Evolutionary conservation across 2,888 invertebrate genomes (phyloP).

Genomic region (Cheilosia variabilis): DNA sequence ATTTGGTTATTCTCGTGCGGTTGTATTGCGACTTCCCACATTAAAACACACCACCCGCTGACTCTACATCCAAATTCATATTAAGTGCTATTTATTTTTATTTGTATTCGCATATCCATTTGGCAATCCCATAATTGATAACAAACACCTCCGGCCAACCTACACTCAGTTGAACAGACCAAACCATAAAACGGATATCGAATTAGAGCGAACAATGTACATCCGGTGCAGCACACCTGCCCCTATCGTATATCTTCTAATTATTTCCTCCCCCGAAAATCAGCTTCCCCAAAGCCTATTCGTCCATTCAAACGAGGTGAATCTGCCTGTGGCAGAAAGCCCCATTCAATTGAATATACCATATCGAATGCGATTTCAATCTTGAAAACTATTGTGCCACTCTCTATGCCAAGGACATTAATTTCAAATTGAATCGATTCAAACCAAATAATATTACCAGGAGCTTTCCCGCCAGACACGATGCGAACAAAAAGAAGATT

Average conservation of each 20-base stretch:
- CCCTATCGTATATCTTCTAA: slow-evolving; percentile 17
- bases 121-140: slow-evolving; percentile 32
- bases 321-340: slow-evolving; percentile 47
- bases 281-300: slow-evolving; percentile 25
- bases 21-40: no score
- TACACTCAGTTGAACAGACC: slow-evolving; percentile 6
- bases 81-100: neutral
- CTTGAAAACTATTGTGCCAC: slow-evolving; percentile 29
- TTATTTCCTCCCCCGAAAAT: slow-evolving; percentile 30
- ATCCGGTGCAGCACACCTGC: neutral
- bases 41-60: no score
- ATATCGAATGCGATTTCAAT: slow-evolving; percentile 46
- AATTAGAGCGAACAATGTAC: slow-evolving; percentile 26
- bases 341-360: slow-evolving; percentile 59
- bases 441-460: slow-evolving; percentile 27
- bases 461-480: slow-evolving; percentile 42
- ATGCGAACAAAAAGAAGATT: slow-evolving; percentile 7
- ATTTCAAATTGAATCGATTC: slow-evolving; percentile 65
- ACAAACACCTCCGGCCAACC: neutral
- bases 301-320: slow-evolving; percentile 46
- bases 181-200: slow-evolving; percentile 26
- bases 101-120: neutral
- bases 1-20: no score
- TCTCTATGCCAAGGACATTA: slow-evolving; percentile 60
- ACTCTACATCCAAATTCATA: no score